These are phyloP conservation scores for Drosophila littoralis DNA, from an alignment of 1,140 invertebrate genomes.

Conservation along the genomic window DNA sequence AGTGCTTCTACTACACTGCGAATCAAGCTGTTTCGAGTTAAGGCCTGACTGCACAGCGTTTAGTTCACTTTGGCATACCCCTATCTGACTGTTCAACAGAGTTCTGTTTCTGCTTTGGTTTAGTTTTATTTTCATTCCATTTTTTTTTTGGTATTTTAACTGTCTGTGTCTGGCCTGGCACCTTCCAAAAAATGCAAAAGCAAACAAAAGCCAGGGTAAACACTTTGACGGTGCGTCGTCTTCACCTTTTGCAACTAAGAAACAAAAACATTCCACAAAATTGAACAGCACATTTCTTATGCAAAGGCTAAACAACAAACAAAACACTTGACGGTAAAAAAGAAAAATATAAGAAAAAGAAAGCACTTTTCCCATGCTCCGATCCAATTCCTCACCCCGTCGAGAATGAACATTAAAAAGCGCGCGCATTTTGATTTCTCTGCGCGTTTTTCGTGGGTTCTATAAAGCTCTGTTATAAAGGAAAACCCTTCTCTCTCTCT, in stretches of 20 bases:
- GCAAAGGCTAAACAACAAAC: slow-evolving; percentile 43
- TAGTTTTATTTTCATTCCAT: neutral
- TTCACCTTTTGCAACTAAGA: slow-evolving; percentile 34
- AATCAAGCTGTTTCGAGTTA: slow-evolving; percentile 32
- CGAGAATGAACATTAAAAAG: slow-evolving; percentile 54
- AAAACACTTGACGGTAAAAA: slow-evolving; percentile 17
- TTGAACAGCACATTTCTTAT: slow-evolving; percentile 48
- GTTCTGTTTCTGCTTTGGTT: slow-evolving; percentile 13
- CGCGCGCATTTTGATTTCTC: slow-evolving; percentile 57
- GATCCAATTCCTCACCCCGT: neutral
- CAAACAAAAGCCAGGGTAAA: slow-evolving; percentile 37
- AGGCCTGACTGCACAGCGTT: slow-evolving; percentile 52
- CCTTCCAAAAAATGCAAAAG: slow-evolving; percentile 17
- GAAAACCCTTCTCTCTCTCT: neutral
- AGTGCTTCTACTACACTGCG: slow-evolving; percentile 11
- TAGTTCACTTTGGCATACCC: slow-evolving; percentile 15
- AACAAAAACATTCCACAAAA: slow-evolving; percentile 45
- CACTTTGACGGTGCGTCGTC: slow-evolving; percentile 11
- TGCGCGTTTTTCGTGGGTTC: slow-evolving; percentile 25
- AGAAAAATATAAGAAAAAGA: slow-evolving; percentile 9
- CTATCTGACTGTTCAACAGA: neutral
- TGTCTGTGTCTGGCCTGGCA: neutral
- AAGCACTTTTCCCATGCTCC: slow-evolving; percentile 44
- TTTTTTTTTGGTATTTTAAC: neutral
- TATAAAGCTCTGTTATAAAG: neutral